phyloP scores from a whole-genome alignment of 1,140 invertebrate species.

The Papilio aristodemus region DNA sequence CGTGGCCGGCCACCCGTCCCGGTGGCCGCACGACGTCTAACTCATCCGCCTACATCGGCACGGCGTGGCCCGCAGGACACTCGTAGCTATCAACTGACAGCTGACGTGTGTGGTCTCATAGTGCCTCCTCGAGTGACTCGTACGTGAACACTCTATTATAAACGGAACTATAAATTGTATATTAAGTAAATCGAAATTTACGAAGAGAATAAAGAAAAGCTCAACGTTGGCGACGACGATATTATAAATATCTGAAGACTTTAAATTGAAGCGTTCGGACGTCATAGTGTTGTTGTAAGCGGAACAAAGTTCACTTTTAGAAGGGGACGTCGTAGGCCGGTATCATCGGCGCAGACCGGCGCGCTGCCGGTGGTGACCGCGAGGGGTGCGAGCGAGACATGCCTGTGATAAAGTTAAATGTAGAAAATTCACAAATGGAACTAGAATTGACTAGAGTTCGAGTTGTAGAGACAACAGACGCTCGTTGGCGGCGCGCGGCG shows the following conservation, averaged over 20 bases:
- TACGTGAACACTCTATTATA: slow-evolving; percentile 27
- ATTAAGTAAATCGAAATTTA: slow-evolving; percentile 4
- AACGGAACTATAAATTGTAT: too few relatives aligned
- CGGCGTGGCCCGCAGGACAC: too few relatives aligned
- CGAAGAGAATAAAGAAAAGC: slow-evolving; percentile 30
- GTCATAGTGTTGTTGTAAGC: slow-evolving; percentile 40
- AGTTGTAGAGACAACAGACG: slow-evolving; percentile 54
- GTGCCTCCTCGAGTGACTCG: slow-evolving; percentile 51
- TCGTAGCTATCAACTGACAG: too few relatives aligned
- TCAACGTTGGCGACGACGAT: neutral
- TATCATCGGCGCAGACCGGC: slow-evolving; percentile 46
- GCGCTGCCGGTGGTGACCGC: slow-evolving; percentile 60
- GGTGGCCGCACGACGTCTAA: slow-evolving; percentile 78
- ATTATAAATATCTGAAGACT: slow-evolving; percentile 25
- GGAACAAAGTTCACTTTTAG: slow-evolving; percentile 63
- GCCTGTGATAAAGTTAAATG: slow-evolving; percentile 76
- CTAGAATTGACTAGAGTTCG: slow-evolving; percentile 48
- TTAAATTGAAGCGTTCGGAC: slow-evolving; percentile 32
- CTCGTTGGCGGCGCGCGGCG: slow-evolving; percentile 55
- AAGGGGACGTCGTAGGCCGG: neutral
- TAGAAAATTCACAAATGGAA: slow-evolving; percentile 53
- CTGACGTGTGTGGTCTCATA: slow-evolving; percentile 49
- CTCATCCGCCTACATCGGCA: too few relatives aligned
- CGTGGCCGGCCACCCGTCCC: slow-evolving; percentile 77
- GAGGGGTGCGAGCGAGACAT: slow-evolving; percentile 65